Conservation (phyloP, 2,888 invertebrate genomes). For the Tortrix viridana region DNA sequence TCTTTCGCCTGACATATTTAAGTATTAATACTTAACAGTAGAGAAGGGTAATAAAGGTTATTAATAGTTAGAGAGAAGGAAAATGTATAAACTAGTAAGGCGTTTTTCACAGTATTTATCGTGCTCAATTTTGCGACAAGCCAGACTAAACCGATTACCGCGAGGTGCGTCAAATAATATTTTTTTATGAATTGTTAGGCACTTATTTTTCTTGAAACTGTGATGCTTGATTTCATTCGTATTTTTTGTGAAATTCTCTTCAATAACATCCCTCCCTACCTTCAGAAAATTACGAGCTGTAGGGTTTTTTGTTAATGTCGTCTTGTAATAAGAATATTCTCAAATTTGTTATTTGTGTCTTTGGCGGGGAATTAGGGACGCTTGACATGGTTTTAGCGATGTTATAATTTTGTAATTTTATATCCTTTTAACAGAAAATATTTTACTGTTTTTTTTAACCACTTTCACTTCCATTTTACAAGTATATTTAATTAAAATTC, state of each 20-base stretch:
- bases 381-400: conserved; percentile 34
- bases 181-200: conserved; percentile 52
- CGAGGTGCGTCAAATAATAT: conserved; percentile 50
- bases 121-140: too few relatives aligned
- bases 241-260: conserved; percentile 64
- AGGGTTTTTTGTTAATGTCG: conserved; percentile 50
- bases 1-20: too few relatives aligned
- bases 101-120: too few relatives aligned
- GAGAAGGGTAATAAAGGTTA: too few relatives aligned
- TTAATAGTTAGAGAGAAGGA: too few relatives aligned
- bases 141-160: conserved; percentile 52
- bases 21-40: too few relatives aligned
- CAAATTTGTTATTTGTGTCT: conserved; percentile 28
- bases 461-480: too few relatives aligned
- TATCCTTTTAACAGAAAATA: conserved; percentile 1
- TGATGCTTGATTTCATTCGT: conserved; percentile 59
- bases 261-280: conserved; percentile 65
- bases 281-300: conserved; percentile 61
- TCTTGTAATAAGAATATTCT: conserved; percentile 53
- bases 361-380: conserved; percentile 32
- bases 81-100: too few relatives aligned
- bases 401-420: conserved; percentile 34
- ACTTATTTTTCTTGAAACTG: conserved; percentile 56
- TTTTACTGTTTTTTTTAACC: not conserved
- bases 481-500: too few relatives aligned